A percentile compares a stretch with the other conserved stretches of the same genome.
These are phyloP conservation scores for Leptarthrus brevirostris DNA, from an alignment of 2,888 invertebrate species.

Conservation along the genomic window DNA sequence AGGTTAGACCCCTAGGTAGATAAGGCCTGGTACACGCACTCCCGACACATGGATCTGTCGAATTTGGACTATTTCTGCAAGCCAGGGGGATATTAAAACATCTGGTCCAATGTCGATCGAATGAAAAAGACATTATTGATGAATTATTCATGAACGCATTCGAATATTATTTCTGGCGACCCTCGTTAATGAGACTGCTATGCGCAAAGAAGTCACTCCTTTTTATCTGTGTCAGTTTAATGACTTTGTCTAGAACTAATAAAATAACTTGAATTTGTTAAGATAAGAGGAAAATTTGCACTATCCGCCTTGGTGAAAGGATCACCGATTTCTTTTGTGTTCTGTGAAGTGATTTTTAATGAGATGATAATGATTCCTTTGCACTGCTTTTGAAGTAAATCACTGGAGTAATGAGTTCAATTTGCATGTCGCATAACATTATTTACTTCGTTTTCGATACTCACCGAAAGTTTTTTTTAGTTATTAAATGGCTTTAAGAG, in stretches of 20 bases:
- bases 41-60: background rate
- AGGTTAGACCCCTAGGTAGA: background rate
- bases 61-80: background rate
- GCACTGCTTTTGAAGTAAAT: conserved; percentile 3
- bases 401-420: conserved; percentile 24
- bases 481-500: no score
- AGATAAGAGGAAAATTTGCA: background rate
- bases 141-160: conserved; percentile 33
- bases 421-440: conserved; percentile 6
- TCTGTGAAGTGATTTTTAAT: conserved; percentile 30
- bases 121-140: background rate
- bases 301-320: conserved; percentile 6
- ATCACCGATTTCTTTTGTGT: conserved; percentile 17
- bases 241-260: background rate
- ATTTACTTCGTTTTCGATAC: no score
- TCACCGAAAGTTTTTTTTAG: no score
- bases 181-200: conserved; percentile 13
- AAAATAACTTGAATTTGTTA: background rate
- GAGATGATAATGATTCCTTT: conserved; percentile 5
- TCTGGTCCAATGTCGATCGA: conserved; percentile 9
- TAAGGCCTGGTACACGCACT: background rate
- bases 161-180: conserved; percentile 8
- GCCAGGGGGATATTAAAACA: conserved; percentile 1
- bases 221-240: background rate
- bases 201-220: background rate